phyloP scores from a whole-genome alignment of 2,113 vertebrate species.

The Neotoma lepida region DNA sequence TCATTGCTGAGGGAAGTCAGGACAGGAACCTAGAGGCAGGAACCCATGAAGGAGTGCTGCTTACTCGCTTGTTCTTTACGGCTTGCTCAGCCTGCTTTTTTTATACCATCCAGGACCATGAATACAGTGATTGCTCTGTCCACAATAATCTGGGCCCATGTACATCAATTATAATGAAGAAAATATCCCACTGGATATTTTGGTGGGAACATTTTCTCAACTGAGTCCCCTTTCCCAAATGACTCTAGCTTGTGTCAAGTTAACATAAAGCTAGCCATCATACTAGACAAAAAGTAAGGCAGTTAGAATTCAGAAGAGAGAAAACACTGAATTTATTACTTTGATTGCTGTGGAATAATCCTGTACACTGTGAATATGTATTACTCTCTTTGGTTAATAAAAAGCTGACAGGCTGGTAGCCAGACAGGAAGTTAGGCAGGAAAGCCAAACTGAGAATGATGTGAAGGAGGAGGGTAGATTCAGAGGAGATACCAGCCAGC shows the following conservation, averaged over 20 bases:
- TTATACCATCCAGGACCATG: background rate
- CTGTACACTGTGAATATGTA: too few relatives aligned
- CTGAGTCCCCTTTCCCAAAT: background rate
- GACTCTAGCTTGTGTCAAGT: background rate
- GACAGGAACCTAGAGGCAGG: background rate
- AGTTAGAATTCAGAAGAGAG: constrained; percentile 18
- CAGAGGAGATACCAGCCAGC: too few relatives aligned
- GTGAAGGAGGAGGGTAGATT: too few relatives aligned
- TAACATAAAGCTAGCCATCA: background rate
- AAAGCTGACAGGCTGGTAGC: too few relatives aligned
- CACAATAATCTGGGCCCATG: background rate
- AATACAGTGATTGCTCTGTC: background rate
- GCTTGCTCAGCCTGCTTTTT: background rate
- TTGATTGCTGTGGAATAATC: too few relatives aligned
- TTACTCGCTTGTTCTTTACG: background rate
- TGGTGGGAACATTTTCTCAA: background rate
- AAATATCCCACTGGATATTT: background rate
- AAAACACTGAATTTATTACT: background rate
- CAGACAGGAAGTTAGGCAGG: too few relatives aligned
- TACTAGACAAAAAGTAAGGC: background rate
- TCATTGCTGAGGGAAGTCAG: background rate
- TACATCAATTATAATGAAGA: background rate
- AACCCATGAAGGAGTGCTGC: background rate
- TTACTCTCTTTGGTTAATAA: too few relatives aligned
- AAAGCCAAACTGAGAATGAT: too few relatives aligned